Evolutionary conservation across 2,797 vertebrate genomes (phyloP).

Genomic region (Poecilia picta): DNA sequence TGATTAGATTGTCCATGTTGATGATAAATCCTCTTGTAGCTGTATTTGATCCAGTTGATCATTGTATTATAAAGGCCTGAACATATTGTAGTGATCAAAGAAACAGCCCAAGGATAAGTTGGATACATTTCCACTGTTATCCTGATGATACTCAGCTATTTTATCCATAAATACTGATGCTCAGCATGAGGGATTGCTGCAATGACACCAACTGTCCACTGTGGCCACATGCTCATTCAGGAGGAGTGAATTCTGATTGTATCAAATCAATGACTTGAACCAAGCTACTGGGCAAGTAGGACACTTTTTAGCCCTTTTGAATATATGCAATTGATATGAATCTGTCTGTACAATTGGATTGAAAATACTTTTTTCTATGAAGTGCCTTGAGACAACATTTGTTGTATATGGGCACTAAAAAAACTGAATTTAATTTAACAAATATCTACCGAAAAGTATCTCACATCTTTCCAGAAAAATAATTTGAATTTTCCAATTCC

Average conservation of each 20-base stretch:
- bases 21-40: neutral
- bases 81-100: neutral
- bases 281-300: neutral
- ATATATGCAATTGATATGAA: neutral
- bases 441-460: neutral
- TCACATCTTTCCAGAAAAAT: neutral
- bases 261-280: neutral
- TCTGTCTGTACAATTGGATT: neutral
- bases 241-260: neutral
- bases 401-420: neutral
- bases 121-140: neutral
- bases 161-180: neutral
- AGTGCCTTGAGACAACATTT: neutral
- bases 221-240: neutral
- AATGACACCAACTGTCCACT: neutral
- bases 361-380: neutral
- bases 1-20: neutral
- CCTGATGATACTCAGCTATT: neutral
- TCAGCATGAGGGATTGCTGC: neutral
- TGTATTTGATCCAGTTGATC: neutral
- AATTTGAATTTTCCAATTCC: neutral
- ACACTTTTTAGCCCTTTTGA: neutral
- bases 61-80: neutral
- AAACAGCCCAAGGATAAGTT: neutral
- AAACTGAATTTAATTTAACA: neutral